Percentiles rank a stretch among this genome's conserved stretches.
phyloP scores from a whole-genome alignment of 2,113 vertebrate genomes.

The Puma concolor region DNA sequence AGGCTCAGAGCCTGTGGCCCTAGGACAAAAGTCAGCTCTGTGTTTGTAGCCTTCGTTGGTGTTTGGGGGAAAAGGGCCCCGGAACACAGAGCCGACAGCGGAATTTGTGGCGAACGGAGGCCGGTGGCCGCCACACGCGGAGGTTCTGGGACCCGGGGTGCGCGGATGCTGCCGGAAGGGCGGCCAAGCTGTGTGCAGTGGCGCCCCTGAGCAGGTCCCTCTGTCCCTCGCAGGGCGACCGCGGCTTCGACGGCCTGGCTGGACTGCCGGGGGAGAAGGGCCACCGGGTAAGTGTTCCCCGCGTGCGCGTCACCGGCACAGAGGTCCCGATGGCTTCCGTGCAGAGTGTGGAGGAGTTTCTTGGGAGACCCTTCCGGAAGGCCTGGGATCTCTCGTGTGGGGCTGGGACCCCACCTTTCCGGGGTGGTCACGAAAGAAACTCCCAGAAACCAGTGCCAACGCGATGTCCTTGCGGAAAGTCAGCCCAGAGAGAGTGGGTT shows the following conservation, averaged over 20 bases:
- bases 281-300: constrained; percentile 90
- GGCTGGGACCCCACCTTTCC: rapidly evolving
- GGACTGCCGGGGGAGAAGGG: constrained; percentile 98
- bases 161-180: rapidly evolving
- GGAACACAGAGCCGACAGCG: rapidly evolving
- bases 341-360: not conserved
- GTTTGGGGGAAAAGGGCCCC: rapidly evolving
- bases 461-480: rapidly evolving
- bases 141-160: rapidly evolving
- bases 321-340: rapidly evolving
- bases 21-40: rapidly evolving
- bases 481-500: not conserved
- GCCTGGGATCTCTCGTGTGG: rapidly evolving
- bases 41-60: rapidly evolving
- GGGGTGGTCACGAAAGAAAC: rapidly evolving
- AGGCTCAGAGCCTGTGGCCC: rapidly evolving
- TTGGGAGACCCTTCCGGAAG: rapidly evolving
- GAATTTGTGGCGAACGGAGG: rapidly evolving
- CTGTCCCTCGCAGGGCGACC: constrained; percentile 90
- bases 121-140: rapidly evolving
- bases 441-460: rapidly evolving
- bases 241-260: constrained; percentile 97
- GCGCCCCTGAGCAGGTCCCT: not conserved
- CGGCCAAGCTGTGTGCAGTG: rapidly evolving
- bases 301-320: rapidly evolving